Percentiles rank a stretch among this genome's conserved stretches.
Conservation (phyloP, 2,888 invertebrate genomes). For the Coremacera marginata region DNA sequence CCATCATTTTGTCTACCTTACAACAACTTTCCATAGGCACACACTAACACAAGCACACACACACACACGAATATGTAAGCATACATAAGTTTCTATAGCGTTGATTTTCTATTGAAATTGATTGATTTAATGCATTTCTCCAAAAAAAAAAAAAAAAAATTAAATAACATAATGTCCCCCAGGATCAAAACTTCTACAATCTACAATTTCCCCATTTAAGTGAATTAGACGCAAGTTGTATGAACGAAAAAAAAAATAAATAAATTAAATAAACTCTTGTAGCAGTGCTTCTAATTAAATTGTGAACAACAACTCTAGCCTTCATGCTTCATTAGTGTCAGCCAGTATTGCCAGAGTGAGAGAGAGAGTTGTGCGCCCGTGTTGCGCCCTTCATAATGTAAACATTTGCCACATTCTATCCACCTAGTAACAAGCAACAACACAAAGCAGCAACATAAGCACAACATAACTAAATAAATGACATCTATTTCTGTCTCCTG, state of each 20-base stretch:
- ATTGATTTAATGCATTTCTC: constrained; percentile 27
- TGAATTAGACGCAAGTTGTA: background rate
- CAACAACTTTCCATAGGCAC: background rate
- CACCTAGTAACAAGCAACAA: background rate
- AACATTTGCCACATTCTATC: background rate
- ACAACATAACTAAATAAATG: background rate
- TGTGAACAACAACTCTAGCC: constrained; percentile 21
- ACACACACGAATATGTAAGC: too few species aligned
- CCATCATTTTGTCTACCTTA: constrained; percentile 1
- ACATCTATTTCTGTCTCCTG: background rate
- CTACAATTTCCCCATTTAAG: background rate
- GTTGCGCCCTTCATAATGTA: background rate
- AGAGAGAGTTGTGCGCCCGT: background rate
- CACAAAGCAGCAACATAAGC: background rate
- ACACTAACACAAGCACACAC: too few species aligned
- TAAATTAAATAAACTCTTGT: background rate
- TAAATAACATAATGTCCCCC: background rate
- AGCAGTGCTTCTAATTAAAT: constrained; percentile 32
- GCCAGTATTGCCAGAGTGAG: background rate
- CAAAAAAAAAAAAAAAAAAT: background rate
- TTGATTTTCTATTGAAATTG: constrained; percentile 14
- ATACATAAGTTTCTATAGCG: too few species aligned
- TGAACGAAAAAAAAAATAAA: background rate
- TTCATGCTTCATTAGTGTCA: constrained; percentile 34
- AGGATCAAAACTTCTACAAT: background rate